Evolutionary conservation across 2,888 invertebrate genomes (phyloP).

Genomic region (Ophion obscuratus): DNA sequence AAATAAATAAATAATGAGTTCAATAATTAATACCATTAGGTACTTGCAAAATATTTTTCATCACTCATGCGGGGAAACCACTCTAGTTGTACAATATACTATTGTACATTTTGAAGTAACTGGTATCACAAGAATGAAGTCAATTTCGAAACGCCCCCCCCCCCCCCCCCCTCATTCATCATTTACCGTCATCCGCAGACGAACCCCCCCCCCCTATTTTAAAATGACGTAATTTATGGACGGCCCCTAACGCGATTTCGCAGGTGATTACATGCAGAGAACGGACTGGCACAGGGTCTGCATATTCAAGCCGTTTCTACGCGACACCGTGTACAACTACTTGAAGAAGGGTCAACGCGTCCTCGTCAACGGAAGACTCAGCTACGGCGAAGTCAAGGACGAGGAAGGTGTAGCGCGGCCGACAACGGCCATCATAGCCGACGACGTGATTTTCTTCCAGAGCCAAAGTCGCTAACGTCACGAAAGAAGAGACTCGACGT

Average conservation of each 20-base stretch:
- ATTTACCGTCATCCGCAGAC: no score
- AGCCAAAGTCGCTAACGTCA: background rate
- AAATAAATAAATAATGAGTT: no score
- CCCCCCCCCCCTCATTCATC: no score
- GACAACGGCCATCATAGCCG: conserved; percentile 93
- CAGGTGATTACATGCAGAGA: conserved; percentile 92
- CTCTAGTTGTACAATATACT: no score
- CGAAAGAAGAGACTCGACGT: background rate
- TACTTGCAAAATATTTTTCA: no score
- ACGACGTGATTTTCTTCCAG: conserved; percentile 92
- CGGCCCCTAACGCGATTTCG: conserved; percentile 82
- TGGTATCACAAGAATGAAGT: no score
- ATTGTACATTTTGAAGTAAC: no score
- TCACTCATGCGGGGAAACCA: no score
- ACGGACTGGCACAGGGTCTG: conserved; percentile 97
- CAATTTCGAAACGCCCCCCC: no score
- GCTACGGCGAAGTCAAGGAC: conserved; percentile 93
- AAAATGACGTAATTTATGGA: no score
- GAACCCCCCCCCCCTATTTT: no score
- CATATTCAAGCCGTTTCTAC: conserved; percentile 93
- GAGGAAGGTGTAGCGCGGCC: conserved; percentile 89
- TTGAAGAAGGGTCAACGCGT: conserved; percentile 94
- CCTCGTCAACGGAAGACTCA: conserved; percentile 92
- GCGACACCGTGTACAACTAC: conserved; percentile 91
- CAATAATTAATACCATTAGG: no score